Evolutionary conservation across 2,888 invertebrate species (phyloP), one percentile per base, ranked within the genome.

Genomic region (Diarsia dahlii): DNA sequence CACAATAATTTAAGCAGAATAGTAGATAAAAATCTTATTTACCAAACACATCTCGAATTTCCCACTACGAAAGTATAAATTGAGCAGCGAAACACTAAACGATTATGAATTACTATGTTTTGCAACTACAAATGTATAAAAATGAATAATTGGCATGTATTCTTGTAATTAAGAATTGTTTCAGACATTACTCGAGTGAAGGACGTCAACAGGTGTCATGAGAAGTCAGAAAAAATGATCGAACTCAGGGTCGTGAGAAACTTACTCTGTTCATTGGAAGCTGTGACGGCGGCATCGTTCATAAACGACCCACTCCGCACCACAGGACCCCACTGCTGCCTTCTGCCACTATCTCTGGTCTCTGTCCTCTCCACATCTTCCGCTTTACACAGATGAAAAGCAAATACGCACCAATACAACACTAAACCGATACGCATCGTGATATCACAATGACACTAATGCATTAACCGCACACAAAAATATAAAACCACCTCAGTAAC

Each of bases 381-480:
- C 81, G 93, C 96, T 93, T 94, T 95, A 90, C 95, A 95, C 90
- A 96, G 89, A 93, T 96, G 96, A 92, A 96, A 92, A 90, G 93
- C 95, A 90, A 95, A 94, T 92, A 96, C 95, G 95, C 96, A 96
- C 95, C 95, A 96, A 94, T 95, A 96, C 86, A 96, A 93, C 92
- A 95, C 93, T 91, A 96, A 93, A 95, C 94, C 95, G 94, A 96
- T 93, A 95, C 95, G 96, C 96, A 96, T 96, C 93, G 95, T 96
- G 94, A 95, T 94, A 92, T 92, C 88, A 92, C 92, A 93, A 95
- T 95, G 93, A 94, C 95, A 95, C 94, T 93, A 95, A 89, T 91
- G 89, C 91, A 94, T 90, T 91, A 92, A 94, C 91, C 91, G 91
- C 91, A 93, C 92, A 86, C 87, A 85, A 92, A 88, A 91, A 93